These are phyloP conservation scores for Pyrrhopygopsis socrates DNA, from an alignment of 2,888 invertebrate species.

Conservation along the genomic window DNA sequence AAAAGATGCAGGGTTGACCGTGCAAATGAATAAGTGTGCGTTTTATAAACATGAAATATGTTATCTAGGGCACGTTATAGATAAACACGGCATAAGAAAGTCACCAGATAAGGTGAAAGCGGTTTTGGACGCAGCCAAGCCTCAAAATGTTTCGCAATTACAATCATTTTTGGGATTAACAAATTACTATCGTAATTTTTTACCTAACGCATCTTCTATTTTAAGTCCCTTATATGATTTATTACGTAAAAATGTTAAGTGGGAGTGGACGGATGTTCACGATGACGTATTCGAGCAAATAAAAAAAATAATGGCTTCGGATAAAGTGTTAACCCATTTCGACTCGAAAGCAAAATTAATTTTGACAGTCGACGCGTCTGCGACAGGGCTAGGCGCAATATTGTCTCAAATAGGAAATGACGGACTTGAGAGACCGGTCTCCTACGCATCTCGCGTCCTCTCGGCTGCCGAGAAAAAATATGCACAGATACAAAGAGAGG, in stretches of 20 bases:
- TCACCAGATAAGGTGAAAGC: slow-evolving; percentile 69
- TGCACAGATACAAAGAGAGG: slow-evolving; percentile 84
- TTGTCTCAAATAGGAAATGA: slow-evolving; percentile 71
- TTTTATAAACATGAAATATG: slow-evolving; percentile 69
- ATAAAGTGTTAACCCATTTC: slow-evolving; percentile 51
- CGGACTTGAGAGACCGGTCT: slow-evolving; percentile 57
- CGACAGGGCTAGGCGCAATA: slow-evolving; percentile 74
- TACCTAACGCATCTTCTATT: slow-evolving; percentile 67
- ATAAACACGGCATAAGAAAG: slow-evolving; percentile 70
- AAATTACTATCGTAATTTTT: slow-evolving; percentile 75
- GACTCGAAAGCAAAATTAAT: slow-evolving; percentile 47
- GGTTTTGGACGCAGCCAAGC: slow-evolving; percentile 60
- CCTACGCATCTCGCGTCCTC: slow-evolving; percentile 75
- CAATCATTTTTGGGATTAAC: too few species aligned
- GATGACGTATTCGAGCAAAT: slow-evolving; percentile 47
- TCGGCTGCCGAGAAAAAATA: slow-evolving; percentile 77
- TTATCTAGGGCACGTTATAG: slow-evolving; percentile 73
- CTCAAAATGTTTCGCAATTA: slow-evolving; percentile 80
- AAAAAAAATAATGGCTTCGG: slow-evolving; percentile 46
- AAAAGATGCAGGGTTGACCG: slow-evolving; percentile 66
- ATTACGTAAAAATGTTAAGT: slow-evolving; percentile 48
- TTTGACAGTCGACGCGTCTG: slow-evolving; percentile 81
- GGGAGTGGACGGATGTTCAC: slow-evolving; percentile 53
- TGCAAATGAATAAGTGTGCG: slow-evolving; percentile 68
- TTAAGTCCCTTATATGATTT: slow-evolving; percentile 77